Evolutionary conservation across 30 jellyfish, hydroid and myxozoan genomes (phyloP).

Genomic region (Turritopsis rubra): DNA sequence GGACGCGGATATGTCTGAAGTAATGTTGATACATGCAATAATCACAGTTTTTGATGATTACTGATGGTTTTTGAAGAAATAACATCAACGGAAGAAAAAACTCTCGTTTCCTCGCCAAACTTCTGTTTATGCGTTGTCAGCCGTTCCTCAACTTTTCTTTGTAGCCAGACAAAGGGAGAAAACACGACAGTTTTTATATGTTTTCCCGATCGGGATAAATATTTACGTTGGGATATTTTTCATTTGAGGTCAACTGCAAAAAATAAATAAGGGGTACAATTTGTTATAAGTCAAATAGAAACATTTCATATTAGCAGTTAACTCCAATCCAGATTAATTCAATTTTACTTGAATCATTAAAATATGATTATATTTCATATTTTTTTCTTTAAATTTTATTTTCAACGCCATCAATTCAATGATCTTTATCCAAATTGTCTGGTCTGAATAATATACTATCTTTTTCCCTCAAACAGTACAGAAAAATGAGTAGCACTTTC

Average conservation of each 20-base stretch:
- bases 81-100: neutral
- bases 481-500: conserved; percentile 38
- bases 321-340: neutral
- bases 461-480: conserved; percentile 1
- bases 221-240: too few relatives aligned
- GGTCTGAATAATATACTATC: neutral
- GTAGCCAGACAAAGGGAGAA: neutral
- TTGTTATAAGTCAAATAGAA: too few relatives aligned
- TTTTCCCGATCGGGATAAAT: too few relatives aligned
- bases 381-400: too few relatives aligned
- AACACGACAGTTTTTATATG: too few relatives aligned
- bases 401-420: neutral
- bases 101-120: too few relatives aligned
- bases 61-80: neutral
- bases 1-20: neutral
- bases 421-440: neutral
- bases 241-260: too few relatives aligned
- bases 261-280: too few relatives aligned
- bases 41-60: neutral
- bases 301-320: too few relatives aligned
- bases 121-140: neutral
- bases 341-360: too few relatives aligned
- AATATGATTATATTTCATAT: neutral
- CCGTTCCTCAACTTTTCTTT: neutral
- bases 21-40: neutral